These are phyloP conservation scores for Phrynocephalus vlangalii DNA, from an alignment of 2,797 vertebrate species.

Conservation along the genomic window DNA sequence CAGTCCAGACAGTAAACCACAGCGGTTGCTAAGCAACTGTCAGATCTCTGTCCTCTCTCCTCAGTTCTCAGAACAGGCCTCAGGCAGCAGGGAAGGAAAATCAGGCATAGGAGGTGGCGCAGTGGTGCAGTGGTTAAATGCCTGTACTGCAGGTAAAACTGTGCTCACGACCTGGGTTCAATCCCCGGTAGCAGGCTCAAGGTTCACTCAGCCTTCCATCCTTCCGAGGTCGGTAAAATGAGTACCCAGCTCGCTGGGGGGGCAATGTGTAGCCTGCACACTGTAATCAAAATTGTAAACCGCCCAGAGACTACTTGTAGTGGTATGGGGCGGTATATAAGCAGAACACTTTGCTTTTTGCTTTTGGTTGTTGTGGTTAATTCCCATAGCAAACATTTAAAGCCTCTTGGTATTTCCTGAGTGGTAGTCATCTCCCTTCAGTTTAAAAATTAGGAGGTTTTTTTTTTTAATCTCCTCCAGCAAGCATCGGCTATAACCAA, in stretches of 20 bases:
- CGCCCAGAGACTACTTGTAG: too few species aligned
- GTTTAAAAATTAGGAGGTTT: slow-evolving; percentile 11
- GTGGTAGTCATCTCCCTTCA: background rate
- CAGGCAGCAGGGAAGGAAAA: background rate
- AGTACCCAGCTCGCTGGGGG: too few species aligned
- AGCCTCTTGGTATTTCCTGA: background rate
- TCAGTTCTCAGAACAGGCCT: background rate
- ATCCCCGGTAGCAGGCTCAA: too few species aligned
- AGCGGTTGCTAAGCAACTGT: background rate
- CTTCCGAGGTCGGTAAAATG: too few species aligned
- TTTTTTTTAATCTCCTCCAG: background rate
- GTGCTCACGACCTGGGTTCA: too few species aligned
- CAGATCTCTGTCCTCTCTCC: background rate
- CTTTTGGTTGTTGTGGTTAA: background rate
- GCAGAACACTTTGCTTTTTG: too few species aligned
- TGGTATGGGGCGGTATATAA: too few species aligned
- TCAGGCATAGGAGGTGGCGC: background rate
- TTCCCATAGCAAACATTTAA: background rate
- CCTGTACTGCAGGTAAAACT: too few species aligned
- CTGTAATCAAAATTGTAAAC: too few species aligned
- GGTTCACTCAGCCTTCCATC: too few species aligned
- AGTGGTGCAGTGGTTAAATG: too few species aligned
- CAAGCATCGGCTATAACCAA: slow-evolving; percentile 65
- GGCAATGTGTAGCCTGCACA: too few species aligned
- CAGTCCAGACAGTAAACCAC: background rate